These are phyloP conservation scores for Halcyon senegalensis DNA, from an alignment of 2,113 vertebrate genomes.

Conservation along the genomic window DNA sequence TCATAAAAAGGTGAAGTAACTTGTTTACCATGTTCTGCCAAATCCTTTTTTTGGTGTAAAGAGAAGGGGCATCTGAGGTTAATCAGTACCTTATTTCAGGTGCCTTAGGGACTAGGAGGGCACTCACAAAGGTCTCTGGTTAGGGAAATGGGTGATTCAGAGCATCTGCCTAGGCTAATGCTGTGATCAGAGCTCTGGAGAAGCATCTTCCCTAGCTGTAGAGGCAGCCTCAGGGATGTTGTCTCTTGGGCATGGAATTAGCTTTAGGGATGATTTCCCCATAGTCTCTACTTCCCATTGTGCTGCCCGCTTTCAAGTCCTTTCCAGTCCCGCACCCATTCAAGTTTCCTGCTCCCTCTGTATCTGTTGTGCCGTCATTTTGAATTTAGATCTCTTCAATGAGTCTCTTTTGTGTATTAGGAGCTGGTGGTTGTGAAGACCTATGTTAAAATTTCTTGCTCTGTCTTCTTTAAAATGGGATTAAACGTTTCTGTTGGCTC, in stretches of 20 bases:
- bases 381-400: not conserved
- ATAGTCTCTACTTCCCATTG: not conserved
- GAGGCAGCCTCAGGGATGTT: not conserved
- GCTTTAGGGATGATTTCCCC: not conserved
- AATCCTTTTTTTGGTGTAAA: not conserved
- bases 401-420: not conserved
- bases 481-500: not conserved
- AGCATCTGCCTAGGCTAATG: not conserved
- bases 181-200: not conserved
- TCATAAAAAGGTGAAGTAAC: not conserved
- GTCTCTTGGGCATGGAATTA: not conserved
- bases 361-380: not conserved
- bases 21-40: not conserved
- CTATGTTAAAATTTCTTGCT: not conserved
- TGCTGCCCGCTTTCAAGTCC: not conserved
- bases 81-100: not conserved
- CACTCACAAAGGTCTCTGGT: not conserved
- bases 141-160: not conserved
- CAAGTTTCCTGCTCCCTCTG: not conserved
- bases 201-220: not conserved
- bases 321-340: not conserved
- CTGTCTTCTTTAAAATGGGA: not conserved
- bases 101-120: not conserved
- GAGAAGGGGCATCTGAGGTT: not conserved
- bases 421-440: not conserved